Conservation (phyloP, 2,888 invertebrate species). For the Drosophila fulvimacula region DNA sequence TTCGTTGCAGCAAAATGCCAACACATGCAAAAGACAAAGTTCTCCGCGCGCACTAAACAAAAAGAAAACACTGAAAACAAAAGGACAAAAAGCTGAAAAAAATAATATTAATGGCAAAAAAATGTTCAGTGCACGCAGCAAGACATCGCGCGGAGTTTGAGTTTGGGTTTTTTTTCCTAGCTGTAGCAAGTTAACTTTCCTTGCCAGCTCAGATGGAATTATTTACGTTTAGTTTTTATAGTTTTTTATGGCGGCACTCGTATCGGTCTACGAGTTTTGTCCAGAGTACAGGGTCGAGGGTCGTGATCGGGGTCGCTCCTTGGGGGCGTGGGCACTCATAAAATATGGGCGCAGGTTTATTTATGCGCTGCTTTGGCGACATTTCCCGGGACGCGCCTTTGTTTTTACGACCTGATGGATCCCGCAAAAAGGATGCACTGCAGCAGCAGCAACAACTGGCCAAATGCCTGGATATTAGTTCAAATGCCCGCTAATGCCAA, state of each 20-base stretch:
- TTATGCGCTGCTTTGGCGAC: constrained; percentile 73
- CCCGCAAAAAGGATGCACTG: constrained; percentile 27
- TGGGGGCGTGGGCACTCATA: constrained; percentile 65
- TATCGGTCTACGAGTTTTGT: constrained; percentile 6
- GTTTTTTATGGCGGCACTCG: constrained; percentile 73
- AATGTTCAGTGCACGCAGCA: constrained; percentile 47
- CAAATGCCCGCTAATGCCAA: constrained; percentile 75
- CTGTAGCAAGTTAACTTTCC: constrained; percentile 57
- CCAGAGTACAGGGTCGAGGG: neutral
- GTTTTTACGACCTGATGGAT: constrained; percentile 78
- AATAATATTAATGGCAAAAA: constrained; percentile 72
- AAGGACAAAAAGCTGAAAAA: constrained; percentile 49
- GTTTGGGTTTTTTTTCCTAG: neutral
- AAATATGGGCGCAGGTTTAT: constrained; percentile 81
- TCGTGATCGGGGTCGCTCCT: neutral
- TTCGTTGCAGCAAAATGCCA: constrained; percentile 74
- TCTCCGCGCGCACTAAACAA: constrained; percentile 40
- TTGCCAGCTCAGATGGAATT: constrained; percentile 72
- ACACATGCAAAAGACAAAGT: constrained; percentile 82
- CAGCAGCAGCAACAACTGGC: constrained; percentile 2
- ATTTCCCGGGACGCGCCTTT: constrained; percentile 51
- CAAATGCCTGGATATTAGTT: constrained; percentile 57
- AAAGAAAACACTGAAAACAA: constrained; percentile 25
- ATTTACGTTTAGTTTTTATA: constrained; percentile 83
- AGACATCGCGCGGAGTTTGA: constrained; percentile 9